Conservation (phyloP, 1,140 invertebrate genomes). For the Drosophila trapezifrons region DNA sequence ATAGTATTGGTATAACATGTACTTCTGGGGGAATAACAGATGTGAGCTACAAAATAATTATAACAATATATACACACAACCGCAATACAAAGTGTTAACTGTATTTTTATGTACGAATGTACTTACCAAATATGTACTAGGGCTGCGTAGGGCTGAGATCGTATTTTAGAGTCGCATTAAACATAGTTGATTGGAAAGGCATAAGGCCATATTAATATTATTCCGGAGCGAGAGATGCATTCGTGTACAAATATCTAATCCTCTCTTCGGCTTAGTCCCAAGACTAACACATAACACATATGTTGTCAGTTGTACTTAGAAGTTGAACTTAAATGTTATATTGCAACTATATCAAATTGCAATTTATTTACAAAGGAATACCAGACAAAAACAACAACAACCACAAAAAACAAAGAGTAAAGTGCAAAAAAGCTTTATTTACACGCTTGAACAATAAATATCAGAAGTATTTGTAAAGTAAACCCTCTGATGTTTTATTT, state of each 20-base stretch:
- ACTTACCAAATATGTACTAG: conserved; percentile 30
- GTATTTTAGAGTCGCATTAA: conserved; percentile 29
- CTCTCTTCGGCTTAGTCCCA: neutral
- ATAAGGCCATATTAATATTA: conserved; percentile 8
- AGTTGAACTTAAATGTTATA: conserved; percentile 48
- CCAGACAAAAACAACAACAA: conserved; percentile 15
- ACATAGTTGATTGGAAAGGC: conserved; percentile 2
- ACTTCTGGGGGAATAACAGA: conserved; percentile 19
- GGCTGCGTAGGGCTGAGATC: conserved; percentile 42
- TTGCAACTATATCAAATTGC: conserved; percentile 47
- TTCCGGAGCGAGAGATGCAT: conserved; percentile 11
- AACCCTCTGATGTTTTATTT: conserved; percentile 14
- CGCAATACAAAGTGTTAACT: conserved; percentile 49
- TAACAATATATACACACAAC: conserved; percentile 20
- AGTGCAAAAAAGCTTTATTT: conserved; percentile 62
- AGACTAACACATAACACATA: conserved; percentile 13
- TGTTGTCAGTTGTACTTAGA: conserved; percentile 36
- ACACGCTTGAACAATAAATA: conserved; percentile 63
- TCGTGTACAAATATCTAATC: conserved; percentile 35
- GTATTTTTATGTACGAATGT: conserved; percentile 45
- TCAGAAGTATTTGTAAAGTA: conserved; percentile 52
- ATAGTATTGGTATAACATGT: conserved; percentile 21
- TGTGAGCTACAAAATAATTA: conserved; percentile 10
- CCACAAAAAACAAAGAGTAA: conserved; percentile 42
- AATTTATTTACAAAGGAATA: conserved; percentile 51